Conservation (phyloP, 2,113 vertebrate genomes). For the Pelecanoides urinatrix region DNA sequence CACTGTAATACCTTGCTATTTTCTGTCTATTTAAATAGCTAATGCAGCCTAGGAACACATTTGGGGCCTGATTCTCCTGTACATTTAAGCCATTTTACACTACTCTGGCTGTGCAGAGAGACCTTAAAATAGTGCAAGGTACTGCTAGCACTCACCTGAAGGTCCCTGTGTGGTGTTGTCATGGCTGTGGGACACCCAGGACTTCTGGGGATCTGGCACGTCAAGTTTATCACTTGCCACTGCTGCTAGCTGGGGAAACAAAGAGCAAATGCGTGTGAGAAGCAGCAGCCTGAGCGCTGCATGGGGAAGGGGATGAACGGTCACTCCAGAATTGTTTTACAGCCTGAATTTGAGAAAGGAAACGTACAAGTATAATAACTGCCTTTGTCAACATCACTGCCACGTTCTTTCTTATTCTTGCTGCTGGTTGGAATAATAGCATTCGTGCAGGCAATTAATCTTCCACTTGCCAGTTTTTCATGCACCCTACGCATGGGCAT, state of each 20-base stretch:
- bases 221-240: background rate
- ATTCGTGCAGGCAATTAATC: slow-evolving; percentile 45
- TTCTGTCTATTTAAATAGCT: background rate
- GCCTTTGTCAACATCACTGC: slow-evolving; percentile 58
- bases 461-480: slow-evolving; percentile 36
- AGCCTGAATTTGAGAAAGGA: slow-evolving; percentile 26
- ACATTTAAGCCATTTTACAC: background rate
- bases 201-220: background rate
- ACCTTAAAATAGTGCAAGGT: background rate
- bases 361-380: background rate
- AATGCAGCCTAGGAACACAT: background rate
- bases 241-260: background rate
- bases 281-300: background rate
- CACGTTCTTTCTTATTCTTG: background rate
- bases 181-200: background rate
- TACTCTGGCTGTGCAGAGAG: background rate
- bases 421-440: slow-evolving; percentile 28
- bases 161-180: background rate
- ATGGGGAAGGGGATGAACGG: background rate
- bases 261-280: background rate
- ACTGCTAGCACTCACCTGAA: background rate
- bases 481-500: slow-evolving; percentile 39
- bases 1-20: no score
- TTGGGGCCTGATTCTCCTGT: background rate
- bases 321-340: slow-evolving; percentile 9